These are phyloP conservation scores for Scolopax rusticola DNA, from an alignment of 2,797 vertebrate genomes.

Conservation along the genomic window DNA sequence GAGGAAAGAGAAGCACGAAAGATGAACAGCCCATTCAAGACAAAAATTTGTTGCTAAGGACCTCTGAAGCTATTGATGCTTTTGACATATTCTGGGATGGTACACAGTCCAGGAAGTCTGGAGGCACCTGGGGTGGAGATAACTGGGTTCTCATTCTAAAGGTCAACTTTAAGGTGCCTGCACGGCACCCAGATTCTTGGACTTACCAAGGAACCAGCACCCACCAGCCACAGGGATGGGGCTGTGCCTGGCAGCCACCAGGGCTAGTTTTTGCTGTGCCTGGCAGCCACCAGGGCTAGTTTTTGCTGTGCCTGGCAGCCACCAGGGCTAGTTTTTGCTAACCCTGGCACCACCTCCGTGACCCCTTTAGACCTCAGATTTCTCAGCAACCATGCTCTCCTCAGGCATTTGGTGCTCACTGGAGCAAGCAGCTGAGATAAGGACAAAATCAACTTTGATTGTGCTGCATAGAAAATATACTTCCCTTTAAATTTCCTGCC, in stretches of 20 bases:
- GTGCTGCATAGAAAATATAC: conserved; percentile 29
- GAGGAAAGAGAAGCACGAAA: not conserved
- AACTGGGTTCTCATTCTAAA: not conserved
- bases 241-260: not conserved
- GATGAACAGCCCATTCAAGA: not conserved
- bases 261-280: not conserved
- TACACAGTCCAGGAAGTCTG: not conserved
- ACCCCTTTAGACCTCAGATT: not conserved
- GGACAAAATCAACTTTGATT: conserved; percentile 59
- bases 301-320: not conserved
- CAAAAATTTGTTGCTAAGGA: not conserved
- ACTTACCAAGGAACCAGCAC: rapidly evolving
- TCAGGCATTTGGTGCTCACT: conserved; percentile 15
- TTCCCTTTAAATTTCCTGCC: conserved; percentile 68
- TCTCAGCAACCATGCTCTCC: not conserved
- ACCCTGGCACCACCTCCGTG: rapidly evolving
- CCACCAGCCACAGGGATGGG: not conserved
- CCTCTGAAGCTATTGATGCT: not conserved
- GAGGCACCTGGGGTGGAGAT: not conserved
- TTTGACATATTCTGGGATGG: not conserved
- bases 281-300: not conserved
- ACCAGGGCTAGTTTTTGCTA: not conserved
- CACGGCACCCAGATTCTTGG: not conserved
- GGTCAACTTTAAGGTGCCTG: not conserved
- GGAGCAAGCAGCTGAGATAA: conserved; percentile 51